Conservation (phyloP, 1,140 invertebrate species). For the Araneus ventricosus region DNA sequence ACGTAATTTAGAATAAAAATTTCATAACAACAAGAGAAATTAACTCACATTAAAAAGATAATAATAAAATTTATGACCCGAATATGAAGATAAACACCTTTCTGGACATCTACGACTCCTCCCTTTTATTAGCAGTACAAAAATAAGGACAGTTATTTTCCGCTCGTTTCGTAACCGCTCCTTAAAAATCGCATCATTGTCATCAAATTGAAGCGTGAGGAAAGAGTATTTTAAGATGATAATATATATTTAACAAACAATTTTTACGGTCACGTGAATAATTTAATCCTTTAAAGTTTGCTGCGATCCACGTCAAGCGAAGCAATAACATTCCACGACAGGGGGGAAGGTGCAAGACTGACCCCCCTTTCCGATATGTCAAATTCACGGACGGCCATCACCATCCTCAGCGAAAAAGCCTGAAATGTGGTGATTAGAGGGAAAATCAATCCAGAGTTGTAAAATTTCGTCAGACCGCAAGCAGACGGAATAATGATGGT, state of each 20-base stretch:
- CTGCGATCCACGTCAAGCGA: neutral
- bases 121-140: too few species aligned
- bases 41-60: too few species aligned
- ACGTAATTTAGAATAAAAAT: too few species aligned
- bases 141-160: too few species aligned
- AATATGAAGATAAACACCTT: too few species aligned
- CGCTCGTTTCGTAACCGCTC: too few species aligned
- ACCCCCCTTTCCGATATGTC: neutral
- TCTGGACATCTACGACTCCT: too few species aligned
- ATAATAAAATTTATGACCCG: too few species aligned
- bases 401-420: neutral
- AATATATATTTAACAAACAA: neutral
- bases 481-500: constrained; percentile 2
- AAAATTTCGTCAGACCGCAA: neutral
- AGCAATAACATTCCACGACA: neutral
- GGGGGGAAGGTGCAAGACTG: neutral
- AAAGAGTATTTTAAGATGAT: neutral
- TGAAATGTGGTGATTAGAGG: constrained; percentile 12
- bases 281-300: neutral
- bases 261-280: neutral
- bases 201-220: neutral
- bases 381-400: neutral
- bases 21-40: too few species aligned
- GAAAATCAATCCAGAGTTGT: neutral
- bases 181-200: too few species aligned